Base-by-base conservation (phyloP, 2,113 vertebrate genomes). In the Empidonax traillii region DNA sequence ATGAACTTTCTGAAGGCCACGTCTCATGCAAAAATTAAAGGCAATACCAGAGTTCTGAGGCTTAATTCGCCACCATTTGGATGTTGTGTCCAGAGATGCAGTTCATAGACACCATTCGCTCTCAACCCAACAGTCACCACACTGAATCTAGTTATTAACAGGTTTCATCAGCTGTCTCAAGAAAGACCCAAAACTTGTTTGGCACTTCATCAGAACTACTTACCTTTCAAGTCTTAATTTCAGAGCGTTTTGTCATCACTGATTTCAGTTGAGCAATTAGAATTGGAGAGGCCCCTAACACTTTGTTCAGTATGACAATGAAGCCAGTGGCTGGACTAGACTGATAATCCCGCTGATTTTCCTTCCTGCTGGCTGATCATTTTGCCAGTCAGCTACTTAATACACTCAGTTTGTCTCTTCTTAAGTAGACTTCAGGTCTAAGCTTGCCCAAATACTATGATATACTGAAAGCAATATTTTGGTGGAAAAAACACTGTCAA, bases 101-200 rank as follows among this genome's bases (percentile, higher is more conserved):
- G 14, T 7, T 59, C 28, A 17, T 1, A 58, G 27, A 7, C 14
- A 79, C 3, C 4, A 27, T 2, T 3, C 53, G 53, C 25, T 49
- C 25, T 69, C 41, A 65, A 37, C 12, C 31, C 47, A 89, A 18
- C 1, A 69, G 30, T 3, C 3, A 53, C 10, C 28, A 69, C 25
- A 14, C 1, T n/a, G 47, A 59, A 69, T 22, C 49, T 31, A 0
- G 0, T 25, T 58, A 69, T 24, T 44, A 58, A 17, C 8, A 71
- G 6, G 4, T 27, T 77, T n/a, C 15, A 79, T 30, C 47, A 41
- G 20, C 19, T 21, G 23, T 4, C 19, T 56, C 37, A 89, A 28
- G 10, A 41, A 52, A 68, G 8, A 33, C 14, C 15, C 47, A 41
- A 79, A 80, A 58, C 5, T 8, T 14, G 3, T 59, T 74, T 30